Conservation (phyloP, 2,888 invertebrate genomes). For the Phasia obesa region DNA sequence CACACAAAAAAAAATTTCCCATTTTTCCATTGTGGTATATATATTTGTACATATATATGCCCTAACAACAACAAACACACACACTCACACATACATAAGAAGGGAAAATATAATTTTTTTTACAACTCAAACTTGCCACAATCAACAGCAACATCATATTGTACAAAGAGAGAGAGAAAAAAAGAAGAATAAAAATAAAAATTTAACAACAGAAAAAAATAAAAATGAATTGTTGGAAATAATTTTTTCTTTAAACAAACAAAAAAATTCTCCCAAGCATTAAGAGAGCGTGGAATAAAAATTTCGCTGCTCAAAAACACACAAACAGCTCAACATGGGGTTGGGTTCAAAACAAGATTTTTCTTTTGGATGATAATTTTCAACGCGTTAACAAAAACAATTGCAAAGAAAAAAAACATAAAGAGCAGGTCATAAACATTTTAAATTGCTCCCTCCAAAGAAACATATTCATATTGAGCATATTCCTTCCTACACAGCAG, state of each 20-base stretch:
- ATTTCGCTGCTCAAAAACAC: constrained; percentile 22
- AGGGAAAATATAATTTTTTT: constrained; percentile 64
- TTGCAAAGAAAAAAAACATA: constrained; percentile 26
- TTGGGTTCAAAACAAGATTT: constrained; percentile 57
- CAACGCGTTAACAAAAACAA: constrained; percentile 24
- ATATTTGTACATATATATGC: too few relatives aligned
- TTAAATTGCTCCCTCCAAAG: constrained; percentile 31
- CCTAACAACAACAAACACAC: constrained; percentile 66
- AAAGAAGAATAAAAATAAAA: constrained; percentile 44
- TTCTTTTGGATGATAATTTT: constrained; percentile 24
- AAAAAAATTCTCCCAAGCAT: constrained; percentile 41
- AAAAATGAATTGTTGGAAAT: constrained; percentile 32
- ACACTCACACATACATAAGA: constrained; percentile 2
- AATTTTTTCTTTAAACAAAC: background rate
- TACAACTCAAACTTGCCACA: constrained; percentile 58
- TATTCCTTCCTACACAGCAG: constrained; percentile 47
- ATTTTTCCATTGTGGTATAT: constrained; percentile 81
- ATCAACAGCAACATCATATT: constrained; percentile 55
- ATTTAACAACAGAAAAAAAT: constrained; percentile 18
- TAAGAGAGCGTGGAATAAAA: constrained; percentile 29
- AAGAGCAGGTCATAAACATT: constrained; percentile 62
- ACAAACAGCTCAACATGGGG: constrained; percentile 61
- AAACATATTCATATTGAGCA: constrained; percentile 32
- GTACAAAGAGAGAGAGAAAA: constrained; percentile 28
- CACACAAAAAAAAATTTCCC: constrained; percentile 82